Evolutionary conservation across 2,797 vertebrate genomes (phyloP).

Genomic region (Leontopithecus rosalia): DNA sequence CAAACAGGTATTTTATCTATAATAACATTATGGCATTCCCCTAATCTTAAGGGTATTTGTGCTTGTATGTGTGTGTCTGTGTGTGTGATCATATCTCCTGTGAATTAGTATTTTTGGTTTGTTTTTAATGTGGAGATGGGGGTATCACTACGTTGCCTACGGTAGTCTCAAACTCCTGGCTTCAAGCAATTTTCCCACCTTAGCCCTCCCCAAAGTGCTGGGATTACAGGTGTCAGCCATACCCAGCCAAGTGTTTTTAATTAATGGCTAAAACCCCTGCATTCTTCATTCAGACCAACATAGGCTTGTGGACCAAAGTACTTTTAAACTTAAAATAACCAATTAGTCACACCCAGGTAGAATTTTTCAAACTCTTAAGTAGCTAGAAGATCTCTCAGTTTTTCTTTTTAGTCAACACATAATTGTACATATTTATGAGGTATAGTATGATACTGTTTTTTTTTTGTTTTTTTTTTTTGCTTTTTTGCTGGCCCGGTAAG

Average conservation of each 20-base stretch:
- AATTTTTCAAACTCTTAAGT: constrained; percentile 44
- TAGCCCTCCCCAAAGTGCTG: neutral
- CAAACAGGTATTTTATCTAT: constrained; percentile 83
- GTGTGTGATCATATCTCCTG: constrained; percentile 8
- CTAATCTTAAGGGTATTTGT: neutral
- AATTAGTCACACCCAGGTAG: neutral
- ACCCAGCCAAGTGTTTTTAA: neutral
- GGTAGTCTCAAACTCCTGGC: neutral
- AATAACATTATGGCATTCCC: constrained; percentile 20
- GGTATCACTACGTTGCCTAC: neutral
- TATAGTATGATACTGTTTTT: neutral
- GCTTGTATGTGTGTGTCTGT: neutral
- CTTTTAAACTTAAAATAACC: constrained; percentile 10
- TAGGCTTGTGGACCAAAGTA: neutral
- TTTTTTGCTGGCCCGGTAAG: neutral
- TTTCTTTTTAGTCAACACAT: neutral
- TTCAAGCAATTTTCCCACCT: neutral
- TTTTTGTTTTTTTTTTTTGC: too few relatives aligned
- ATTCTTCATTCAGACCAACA: neutral
- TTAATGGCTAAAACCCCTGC: constrained; percentile 1
- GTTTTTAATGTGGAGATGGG: neutral
- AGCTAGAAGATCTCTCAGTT: neutral
- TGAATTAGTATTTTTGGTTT: neutral
- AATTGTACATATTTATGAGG: neutral
- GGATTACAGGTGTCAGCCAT: neutral